phyloP scores from a whole-genome alignment of 2,113 vertebrate species.

The Eolophus roseicapilla region DNA sequence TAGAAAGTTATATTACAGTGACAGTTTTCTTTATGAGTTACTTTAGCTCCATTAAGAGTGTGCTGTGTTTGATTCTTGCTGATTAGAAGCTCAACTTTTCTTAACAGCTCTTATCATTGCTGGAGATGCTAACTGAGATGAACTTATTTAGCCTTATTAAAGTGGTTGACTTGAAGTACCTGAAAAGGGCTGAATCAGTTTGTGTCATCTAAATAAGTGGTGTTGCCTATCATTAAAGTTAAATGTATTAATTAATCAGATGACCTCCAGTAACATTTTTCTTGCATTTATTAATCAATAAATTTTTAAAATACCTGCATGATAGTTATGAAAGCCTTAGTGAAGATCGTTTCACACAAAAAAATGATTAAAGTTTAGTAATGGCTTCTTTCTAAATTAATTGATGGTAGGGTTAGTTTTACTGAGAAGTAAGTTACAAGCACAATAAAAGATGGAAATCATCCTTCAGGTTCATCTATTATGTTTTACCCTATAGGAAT shows the following conservation, averaged over 20 bases:
- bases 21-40: background rate
- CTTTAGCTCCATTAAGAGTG: background rate
- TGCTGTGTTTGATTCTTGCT: background rate
- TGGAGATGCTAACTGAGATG: background rate
- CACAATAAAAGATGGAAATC: background rate
- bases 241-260: background rate
- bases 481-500: background rate
- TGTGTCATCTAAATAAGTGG: background rate
- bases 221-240: background rate
- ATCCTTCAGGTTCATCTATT: background rate
- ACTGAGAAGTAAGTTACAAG: background rate
- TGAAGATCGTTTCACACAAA: background rate
- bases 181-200: background rate
- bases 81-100: background rate
- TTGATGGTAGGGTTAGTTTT: background rate
- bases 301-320: background rate
- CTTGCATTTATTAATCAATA: background rate
- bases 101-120: background rate
- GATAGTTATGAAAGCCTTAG: background rate
- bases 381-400: background rate
- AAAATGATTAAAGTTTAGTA: background rate
- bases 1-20: background rate
- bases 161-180: background rate
- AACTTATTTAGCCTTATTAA: constrained; percentile 10
- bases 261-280: background rate